phyloP scores from a whole-genome alignment of 2,113 vertebrate species.

The Marmota monax region DNA sequence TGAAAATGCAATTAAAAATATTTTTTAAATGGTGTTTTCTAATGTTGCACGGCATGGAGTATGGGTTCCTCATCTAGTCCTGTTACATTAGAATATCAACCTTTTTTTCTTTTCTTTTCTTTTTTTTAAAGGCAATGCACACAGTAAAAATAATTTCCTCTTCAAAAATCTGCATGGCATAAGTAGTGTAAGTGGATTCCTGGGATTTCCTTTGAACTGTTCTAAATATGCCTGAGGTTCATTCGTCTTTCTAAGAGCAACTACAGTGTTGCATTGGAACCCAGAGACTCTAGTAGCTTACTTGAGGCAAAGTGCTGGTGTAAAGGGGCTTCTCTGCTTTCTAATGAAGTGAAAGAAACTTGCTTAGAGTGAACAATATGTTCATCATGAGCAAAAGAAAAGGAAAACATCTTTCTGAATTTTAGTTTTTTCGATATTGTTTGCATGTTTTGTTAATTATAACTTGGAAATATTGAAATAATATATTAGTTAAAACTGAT shows the following conservation, averaged over 20 bases:
- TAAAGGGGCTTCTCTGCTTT: not conserved
- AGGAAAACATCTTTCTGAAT: not conserved
- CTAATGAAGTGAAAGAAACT: not conserved
- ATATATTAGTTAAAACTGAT: not conserved
- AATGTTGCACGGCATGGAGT: no score
- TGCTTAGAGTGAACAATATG: not conserved
- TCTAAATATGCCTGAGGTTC: slow-evolving; percentile 55
- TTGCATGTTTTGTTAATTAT: not conserved
- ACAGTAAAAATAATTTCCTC: slow-evolving; percentile 21
- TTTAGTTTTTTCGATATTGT: not conserved
- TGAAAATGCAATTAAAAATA: not conserved
- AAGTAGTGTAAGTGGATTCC: slow-evolving; percentile 34
- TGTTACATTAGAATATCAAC: not conserved
- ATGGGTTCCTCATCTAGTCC: not conserved
- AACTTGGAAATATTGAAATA: not conserved
- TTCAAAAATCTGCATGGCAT: not conserved
- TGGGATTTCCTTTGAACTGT: not conserved
- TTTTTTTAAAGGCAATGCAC: not conserved
- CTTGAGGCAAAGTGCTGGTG: slow-evolving; percentile 25
- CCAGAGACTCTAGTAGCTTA: not conserved
- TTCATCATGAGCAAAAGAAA: not conserved
- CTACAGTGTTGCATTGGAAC: not conserved
- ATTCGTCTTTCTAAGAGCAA: slow-evolving; percentile 44
- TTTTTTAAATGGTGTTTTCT: not conserved
- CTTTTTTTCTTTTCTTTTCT: not conserved